These are phyloP conservation scores for Atrina japonica DNA, from an alignment of 2,888 invertebrate genomes.

Conservation along the genomic window DNA sequence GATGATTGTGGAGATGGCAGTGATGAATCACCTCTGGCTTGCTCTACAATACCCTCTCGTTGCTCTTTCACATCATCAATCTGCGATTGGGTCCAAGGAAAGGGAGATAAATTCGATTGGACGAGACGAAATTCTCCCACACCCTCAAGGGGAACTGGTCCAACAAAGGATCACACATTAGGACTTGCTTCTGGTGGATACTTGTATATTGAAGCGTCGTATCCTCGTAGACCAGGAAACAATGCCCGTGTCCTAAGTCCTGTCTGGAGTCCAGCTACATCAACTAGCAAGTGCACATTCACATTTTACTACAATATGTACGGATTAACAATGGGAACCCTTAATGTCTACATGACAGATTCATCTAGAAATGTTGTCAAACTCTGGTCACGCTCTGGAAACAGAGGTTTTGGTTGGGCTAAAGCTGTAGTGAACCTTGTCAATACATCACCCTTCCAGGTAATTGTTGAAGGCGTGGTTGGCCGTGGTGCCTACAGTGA, in stretches of 20 bases:
- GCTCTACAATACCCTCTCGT: slow-evolving; percentile 41
- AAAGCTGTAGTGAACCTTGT: slow-evolving; percentile 60
- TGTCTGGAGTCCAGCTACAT: slow-evolving; percentile 48
- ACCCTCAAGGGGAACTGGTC: slow-evolving; percentile 59
- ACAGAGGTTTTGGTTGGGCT: slow-evolving; percentile 69
- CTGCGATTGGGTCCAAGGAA: slow-evolving; percentile 74
- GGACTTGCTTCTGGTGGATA: slow-evolving; percentile 68
- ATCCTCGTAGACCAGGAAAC: slow-evolving; percentile 65
- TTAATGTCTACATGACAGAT: slow-evolving; percentile 67
- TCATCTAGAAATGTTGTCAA: slow-evolving; percentile 48
- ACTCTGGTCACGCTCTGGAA: slow-evolving; percentile 62
- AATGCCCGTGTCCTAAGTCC: slow-evolving; percentile 76
- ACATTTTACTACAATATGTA: slow-evolving; percentile 74
- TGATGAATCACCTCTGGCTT: slow-evolving; percentile 55
- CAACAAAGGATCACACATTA: slow-evolving; percentile 66
- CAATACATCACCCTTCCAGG: slow-evolving; percentile 63
- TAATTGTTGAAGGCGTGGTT: slow-evolving; percentile 71
- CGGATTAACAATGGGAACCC: slow-evolving; percentile 66
- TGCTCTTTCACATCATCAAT: slow-evolving; percentile 73
- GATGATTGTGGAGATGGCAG: slow-evolving; percentile 75
- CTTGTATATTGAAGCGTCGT: slow-evolving; percentile 73
- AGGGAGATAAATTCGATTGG: slow-evolving; percentile 70
- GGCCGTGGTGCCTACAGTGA: slow-evolving; percentile 64
- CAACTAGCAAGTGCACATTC: slow-evolving; percentile 55
- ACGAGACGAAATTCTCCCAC: slow-evolving; percentile 56